These are phyloP conservation scores for Syrmaticus mikado DNA, from an alignment of 2,113 vertebrate species.

Conservation along the genomic window DNA sequence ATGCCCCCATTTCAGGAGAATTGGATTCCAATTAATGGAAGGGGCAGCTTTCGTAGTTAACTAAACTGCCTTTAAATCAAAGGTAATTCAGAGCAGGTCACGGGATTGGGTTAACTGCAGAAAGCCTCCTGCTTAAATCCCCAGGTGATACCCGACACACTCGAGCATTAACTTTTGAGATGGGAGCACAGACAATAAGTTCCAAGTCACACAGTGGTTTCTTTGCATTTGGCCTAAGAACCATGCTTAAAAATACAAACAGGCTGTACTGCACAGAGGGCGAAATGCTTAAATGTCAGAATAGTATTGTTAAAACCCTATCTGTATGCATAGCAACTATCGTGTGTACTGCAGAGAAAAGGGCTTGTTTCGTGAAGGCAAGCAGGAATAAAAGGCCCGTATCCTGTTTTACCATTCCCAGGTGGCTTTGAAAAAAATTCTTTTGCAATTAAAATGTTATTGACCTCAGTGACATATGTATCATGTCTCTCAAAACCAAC, in stretches of 20 bases:
- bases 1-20: slow-evolving; percentile 70
- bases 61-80: slow-evolving; percentile 80
- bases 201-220: slow-evolving; percentile 79
- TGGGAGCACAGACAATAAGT: slow-evolving; percentile 80
- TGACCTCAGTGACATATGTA: slow-evolving; percentile 71
- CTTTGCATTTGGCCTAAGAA: slow-evolving; percentile 82
- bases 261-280: slow-evolving; percentile 75
- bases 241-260: slow-evolving; percentile 78
- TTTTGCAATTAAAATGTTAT: slow-evolving; percentile 77
- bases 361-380: slow-evolving; percentile 74
- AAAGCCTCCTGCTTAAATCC: slow-evolving; percentile 82
- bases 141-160: slow-evolving; percentile 85
- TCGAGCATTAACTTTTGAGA: slow-evolving; percentile 76
- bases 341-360: slow-evolving; percentile 73
- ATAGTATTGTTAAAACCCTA: slow-evolving; percentile 78
- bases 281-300: slow-evolving; percentile 83
- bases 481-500: slow-evolving; percentile 59
- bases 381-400: slow-evolving; percentile 73
- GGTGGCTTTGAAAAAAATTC: slow-evolving; percentile 66
- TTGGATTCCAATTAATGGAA: slow-evolving; percentile 78
- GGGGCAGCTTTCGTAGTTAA: slow-evolving; percentile 71
- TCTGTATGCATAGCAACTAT: slow-evolving; percentile 82
- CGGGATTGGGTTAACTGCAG: slow-evolving; percentile 78
- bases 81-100: slow-evolving; percentile 76
- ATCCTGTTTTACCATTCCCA: slow-evolving; percentile 81